Base-by-base conservation (phyloP, 1,140 invertebrate species). In the Conus betulinus region DNA sequence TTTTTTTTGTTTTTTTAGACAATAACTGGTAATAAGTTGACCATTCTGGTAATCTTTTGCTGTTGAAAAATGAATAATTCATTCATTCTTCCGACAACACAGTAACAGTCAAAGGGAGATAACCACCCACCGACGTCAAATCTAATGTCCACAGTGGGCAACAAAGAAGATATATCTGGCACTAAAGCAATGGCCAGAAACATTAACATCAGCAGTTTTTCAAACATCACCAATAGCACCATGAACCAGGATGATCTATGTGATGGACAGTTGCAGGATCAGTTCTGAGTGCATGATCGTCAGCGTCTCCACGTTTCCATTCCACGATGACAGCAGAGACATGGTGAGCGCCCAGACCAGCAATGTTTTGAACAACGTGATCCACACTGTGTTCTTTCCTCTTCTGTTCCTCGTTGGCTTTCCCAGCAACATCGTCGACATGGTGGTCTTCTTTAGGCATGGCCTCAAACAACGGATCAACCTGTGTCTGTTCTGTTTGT, bases 351-450 rank as follows among this genome's bases (percentile, higher is more conserved):
- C 78, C 13, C 11, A 79, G 39, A 20, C 20, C 7, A n/a, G 10
- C 27, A 52, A 39, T 8, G 51, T 79, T 11, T 10, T 79, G 8
- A 39, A 79, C 27, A 79, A 57, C 81, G 52, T 83, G 15, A n/a
- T 83, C 25, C 20, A 17, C 23, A 52, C 52, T 7, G 53, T 83
- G 52, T 5, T 83, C 53, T 83, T 83, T 17, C 81, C 52, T n/a
- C 8, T 76, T 51, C n/a, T 85, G 6, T 76, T 88, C 89, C 15
- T 88, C 83, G 52, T 86, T 55, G 71, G 55, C 74, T 13, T 86
- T 79, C 67, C 85, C 78, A 85, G 78, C 55, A 85, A 87, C 89
- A 83, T 88, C 79, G 25, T 89, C 87, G 76, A 57, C 63, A 60
- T 63, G 88, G 81, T 76, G n/a, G 67, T 71, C 15, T 85, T 85